A percentile compares a stretch with the other conserved stretches of the same genome.
Conservation (phyloP, 2,113 vertebrate species). For the Nesogale talazaci region DNA sequence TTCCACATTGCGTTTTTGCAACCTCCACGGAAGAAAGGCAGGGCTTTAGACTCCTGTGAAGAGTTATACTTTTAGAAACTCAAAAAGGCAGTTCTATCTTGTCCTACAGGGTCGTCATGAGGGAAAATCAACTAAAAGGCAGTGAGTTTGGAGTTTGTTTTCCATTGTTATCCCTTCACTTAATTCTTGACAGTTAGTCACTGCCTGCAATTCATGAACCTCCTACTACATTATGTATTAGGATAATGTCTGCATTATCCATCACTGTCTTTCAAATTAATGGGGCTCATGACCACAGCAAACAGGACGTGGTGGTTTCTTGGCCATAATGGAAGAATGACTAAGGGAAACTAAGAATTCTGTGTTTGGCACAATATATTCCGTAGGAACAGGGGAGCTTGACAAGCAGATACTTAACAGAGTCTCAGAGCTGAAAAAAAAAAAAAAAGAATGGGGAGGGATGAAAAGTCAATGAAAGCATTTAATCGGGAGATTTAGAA, state of each 20-base stretch:
- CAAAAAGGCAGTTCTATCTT: no score
- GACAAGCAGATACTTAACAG: not conserved
- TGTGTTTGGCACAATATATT: not conserved
- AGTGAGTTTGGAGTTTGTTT: no score
- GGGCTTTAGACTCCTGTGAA: no score
- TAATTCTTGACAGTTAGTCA: not conserved
- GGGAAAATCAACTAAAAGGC: no score
- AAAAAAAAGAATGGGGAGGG: not conserved
- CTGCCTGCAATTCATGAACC: not conserved
- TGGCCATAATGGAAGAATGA: not conserved
- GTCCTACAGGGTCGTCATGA: no score
- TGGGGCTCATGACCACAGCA: not conserved
- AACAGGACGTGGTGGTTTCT: not conserved
- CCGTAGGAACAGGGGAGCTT: not conserved
- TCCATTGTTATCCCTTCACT: not conserved
- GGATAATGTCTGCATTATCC: not conserved
- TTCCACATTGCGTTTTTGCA: not conserved
- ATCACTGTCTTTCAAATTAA: slow-evolving; percentile 7
- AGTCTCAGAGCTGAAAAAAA: slow-evolving; percentile 7
- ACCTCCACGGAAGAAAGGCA: not conserved
- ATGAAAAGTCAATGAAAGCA: not conserved
- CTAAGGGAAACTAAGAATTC: not conserved
- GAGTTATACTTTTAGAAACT: no score
- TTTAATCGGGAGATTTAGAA: not conserved
- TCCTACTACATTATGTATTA: not conserved